Evolutionary conservation across 2,113 vertebrate genomes (phyloP).

Genomic region (Rhabdomys dilectus): DNA sequence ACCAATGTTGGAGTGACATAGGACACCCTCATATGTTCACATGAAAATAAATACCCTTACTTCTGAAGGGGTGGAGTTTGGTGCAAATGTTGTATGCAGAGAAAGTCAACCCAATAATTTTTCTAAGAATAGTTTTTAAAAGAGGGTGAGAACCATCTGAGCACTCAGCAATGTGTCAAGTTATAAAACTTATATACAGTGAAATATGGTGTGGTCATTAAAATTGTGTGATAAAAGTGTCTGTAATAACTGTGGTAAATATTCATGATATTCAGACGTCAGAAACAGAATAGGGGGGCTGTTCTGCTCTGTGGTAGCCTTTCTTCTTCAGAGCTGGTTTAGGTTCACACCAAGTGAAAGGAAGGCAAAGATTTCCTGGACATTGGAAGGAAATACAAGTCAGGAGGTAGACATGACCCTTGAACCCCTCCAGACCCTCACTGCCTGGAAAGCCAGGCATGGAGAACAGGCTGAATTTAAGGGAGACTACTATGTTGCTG

Average conservation of each 20-base stretch:
- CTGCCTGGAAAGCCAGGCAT: neutral
- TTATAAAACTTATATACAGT: neutral
- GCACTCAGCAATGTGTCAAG: neutral
- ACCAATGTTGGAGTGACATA: neutral
- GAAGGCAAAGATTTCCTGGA: neutral
- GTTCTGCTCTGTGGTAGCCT: neutral
- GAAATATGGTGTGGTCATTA: neutral
- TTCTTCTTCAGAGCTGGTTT: neutral
- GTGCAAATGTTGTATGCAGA: neutral
- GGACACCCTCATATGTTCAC: neutral
- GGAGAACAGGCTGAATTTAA: neutral
- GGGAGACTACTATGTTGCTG: neutral
- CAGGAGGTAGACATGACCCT: too few species aligned
- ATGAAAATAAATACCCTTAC: neutral
- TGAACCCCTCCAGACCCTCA: neutral
- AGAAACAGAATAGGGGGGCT: neutral
- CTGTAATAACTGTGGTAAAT: neutral
- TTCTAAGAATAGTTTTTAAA: constrained; percentile 12
- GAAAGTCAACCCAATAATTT: constrained; percentile 48
- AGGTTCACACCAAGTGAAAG: neutral
- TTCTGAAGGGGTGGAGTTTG: neutral
- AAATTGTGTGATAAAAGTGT: neutral
- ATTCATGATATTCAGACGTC: neutral
- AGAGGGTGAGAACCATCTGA: neutral
- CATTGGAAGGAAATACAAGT: neutral